Evolutionary conservation across 2,888 invertebrate species (phyloP).

Genomic region (Lycophotia porphyrea): DNA sequence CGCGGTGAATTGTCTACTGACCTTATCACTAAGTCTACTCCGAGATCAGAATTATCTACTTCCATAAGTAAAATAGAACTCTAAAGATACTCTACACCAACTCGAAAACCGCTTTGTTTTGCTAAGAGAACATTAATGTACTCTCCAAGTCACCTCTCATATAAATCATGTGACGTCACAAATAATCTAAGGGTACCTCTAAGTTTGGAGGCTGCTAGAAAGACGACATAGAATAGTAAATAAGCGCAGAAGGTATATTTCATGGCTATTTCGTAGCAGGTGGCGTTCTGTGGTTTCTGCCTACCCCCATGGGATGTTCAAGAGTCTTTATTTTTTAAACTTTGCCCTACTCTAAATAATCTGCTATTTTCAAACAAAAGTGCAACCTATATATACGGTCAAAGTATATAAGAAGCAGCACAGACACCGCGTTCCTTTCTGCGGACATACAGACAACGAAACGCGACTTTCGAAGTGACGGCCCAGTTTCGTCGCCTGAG

Average conservation of each 20-base stretch:
- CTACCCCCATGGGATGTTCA: no score
- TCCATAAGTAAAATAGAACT: background rate
- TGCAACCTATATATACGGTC: no score
- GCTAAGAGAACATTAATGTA: constrained; percentile 38
- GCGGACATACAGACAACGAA: background rate
- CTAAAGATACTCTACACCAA: constrained; percentile 1
- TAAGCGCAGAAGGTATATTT: constrained; percentile 4
- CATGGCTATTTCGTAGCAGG: background rate
- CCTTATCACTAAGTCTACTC: background rate
- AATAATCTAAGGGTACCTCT: constrained; percentile 35
- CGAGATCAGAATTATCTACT: background rate
- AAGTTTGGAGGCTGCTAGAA: constrained; percentile 27
- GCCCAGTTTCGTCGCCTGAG: background rate
- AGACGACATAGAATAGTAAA: background rate
- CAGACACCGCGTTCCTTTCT: background rate
- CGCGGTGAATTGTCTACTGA: no score
- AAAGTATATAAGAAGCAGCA: no score
- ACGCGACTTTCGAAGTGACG: background rate
- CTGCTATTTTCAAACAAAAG: no score
- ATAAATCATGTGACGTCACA: constrained; percentile 55
- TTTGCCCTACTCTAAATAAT: no score
- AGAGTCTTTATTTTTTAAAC: no score
- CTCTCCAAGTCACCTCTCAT: constrained; percentile 29
- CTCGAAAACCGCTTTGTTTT: constrained; percentile 29
- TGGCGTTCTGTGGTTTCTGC: no score